These are phyloP conservation scores for Neogale vison DNA, from an alignment of 2,113 vertebrate genomes.

Conservation along the genomic window DNA sequence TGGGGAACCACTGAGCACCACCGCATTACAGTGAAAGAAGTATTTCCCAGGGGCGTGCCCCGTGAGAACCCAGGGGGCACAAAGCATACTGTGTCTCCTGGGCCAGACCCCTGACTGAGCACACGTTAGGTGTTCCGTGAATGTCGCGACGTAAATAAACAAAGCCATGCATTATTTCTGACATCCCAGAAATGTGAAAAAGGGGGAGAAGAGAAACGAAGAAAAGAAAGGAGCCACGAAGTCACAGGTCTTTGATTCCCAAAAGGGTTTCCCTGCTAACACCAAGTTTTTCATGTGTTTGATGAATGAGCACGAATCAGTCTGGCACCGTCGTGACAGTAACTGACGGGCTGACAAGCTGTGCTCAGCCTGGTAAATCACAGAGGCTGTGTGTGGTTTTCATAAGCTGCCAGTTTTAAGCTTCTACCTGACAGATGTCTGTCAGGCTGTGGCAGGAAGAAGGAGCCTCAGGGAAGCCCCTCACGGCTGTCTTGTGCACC, in stretches of 20 bases:
- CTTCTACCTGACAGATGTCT: conserved; percentile 47
- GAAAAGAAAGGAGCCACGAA: background rate
- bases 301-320: background rate
- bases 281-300: background rate
- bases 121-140: too few relatives aligned
- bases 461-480: background rate
- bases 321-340: background rate
- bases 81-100: background rate
- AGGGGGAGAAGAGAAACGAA: background rate
- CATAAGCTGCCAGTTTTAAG: conserved; percentile 7
- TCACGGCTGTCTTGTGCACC: fast-evolving
- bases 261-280: background rate
- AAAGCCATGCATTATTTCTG: background rate
- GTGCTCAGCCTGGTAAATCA: background rate
- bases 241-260: background rate
- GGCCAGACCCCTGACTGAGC: background rate
- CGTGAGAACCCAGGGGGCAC: background rate
- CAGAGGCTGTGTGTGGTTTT: conserved; percentile 45
- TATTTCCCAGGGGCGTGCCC: background rate
- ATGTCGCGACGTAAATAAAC: background rate
- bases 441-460: background rate
- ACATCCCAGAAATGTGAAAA: background rate
- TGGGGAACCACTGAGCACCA: background rate
- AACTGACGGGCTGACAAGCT: conserved; percentile 30
- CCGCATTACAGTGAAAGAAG: background rate